Evolutionary conservation across 2,113 vertebrate species (phyloP), one percentile per base, ranked within the genome.

Genomic region (Casuarius casuarius): DNA sequence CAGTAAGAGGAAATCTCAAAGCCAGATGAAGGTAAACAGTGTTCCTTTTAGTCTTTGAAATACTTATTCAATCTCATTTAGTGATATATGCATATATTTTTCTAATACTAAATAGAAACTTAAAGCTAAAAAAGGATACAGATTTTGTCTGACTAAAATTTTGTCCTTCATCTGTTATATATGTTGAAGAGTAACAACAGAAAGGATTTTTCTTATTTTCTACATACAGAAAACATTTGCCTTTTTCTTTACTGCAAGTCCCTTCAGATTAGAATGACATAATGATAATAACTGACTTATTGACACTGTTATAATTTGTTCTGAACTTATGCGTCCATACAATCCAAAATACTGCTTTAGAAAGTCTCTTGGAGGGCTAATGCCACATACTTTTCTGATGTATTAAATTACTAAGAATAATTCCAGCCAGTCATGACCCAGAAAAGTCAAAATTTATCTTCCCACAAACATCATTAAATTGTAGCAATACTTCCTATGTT

Each of bases 401-500:
- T 72, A 87, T 84, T 76, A 89, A 61, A 90, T 74, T 65, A 87
- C 25, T 9, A 73, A 89, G 74, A 87, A 85, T 76, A 91, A 91
- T 67, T 66, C 63, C 74, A 94, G 52, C 8, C 33, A 29, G 44
- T 70, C 63, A 72, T n/a, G 96, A 56, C 5, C 9, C 56, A 72
- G n/a, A 82, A 15, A 65, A 92, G 28, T 29, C 1, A 92, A 91
- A 70, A 52, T 31, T 31, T 73, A n/a, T 87, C 62, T 70, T 87
- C 77, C 23, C 66, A 87, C 76, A 76, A 81, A 59, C 42, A 83
- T 3, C 2, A 2, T 26, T 48, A 40, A n/a, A 77, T 7, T 90
- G 46, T 46, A 81, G 63, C 63, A 80, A 42, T 26, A 66, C 35
- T 87, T 91, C 58, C 62, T 31, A 77, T 31, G 10, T 61, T 61